Base-by-base conservation (phyloP, 2,888 invertebrate species). In the Drosophila paramelanica region DNA sequence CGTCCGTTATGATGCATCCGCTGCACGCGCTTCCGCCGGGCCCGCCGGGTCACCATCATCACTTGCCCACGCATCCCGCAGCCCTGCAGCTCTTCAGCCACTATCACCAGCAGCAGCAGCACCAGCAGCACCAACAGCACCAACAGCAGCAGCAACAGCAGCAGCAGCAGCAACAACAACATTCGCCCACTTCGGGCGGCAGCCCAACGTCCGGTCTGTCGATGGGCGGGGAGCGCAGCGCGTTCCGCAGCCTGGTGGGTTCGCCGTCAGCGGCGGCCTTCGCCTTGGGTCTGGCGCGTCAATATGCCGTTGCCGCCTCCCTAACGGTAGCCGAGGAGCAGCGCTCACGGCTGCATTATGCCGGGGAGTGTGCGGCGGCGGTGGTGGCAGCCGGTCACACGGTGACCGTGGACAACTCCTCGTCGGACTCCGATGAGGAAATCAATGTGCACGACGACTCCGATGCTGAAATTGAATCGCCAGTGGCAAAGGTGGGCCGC, bases 171-270 rank as follows among this genome's bases (percentile, higher is more conserved):
- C 75, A 79, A 0, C 83, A 77, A 20, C 79, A 81, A 55, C 79
- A 82, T 33, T 78, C 89, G 47, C 81, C 81, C 14, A 79, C 72
- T 3, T 70, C 67, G 2, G 64, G 56, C 7, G 72, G 81, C 74
- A 75, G 79, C 56, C 86, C 88, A 38, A 89, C 67, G 60, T 70
- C 84, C 36, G 61, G 78, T 25, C 93, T 93, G 84, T 93, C 93
- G 85, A 97, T 97, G 96, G 97, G 97, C 91, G 97, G 97, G 92
- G 97, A 97, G 93, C 96, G 97, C 94, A 97, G 96, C 93, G 97
- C 97, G 39, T 97, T 97, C 92, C 96, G 96, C 82, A 95, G 96
- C 23, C 94, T 96, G 77, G 94, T 95, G 56, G 94, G 94, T 14
- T 86, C 85, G 11, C 94, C 95, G 75, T 94, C 95, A 3, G 94